Base-by-base conservation (phyloP, 2,113 vertebrate species). In the Syngnathus scovelli region DNA sequence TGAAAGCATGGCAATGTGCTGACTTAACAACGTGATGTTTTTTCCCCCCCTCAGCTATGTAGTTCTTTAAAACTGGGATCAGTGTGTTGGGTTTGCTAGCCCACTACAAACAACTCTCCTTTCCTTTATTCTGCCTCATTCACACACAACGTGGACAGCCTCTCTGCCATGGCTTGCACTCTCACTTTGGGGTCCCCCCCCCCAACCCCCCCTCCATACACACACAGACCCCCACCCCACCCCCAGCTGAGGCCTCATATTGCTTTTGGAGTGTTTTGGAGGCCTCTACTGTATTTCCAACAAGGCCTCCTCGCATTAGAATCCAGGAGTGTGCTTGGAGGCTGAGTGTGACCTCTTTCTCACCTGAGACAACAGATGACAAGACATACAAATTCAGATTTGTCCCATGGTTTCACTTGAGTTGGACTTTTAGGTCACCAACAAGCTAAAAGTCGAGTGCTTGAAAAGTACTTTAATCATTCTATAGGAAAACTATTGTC, bases 1-100 rank as follows among this genome's bases (percentile, higher is more conserved):
- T 79, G 77, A 86, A 85, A 81, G 85, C 85, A 87, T 86, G 86
- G 75, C 33, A 46, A 83, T 70, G 81, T 86, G 85, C 77, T 71
- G 67, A 66, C 78, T 80, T 78, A 83, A 78, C 78, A 89, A 89
- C 82, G 86, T 89, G 85, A 88, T 85, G 83, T 82, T 72, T 82
- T 83, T 19, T 21, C 87, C 71, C 81, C 27, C 78, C 71, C 72
- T 81, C 52, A 68, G 76, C 78, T 72, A 75, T 3, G 64, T 41
- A 54, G 81, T 41, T 58, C 55, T 58, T 1, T 58, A 36, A 58
- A 43, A 23, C n/a, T 46, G 13, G 60, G 39, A 61, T 43, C 10
- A 72, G 82, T 67, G 71, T 81, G 67, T 83, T 73, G 76, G 80
- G 64, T 83, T 81, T 81, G 62, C 68, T 43, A 61, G 78, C 68